A percentile compares a stretch with the other conserved stretches of the same genome.
These are phyloP conservation scores for Drosophila nigromelanica DNA, from an alignment of 1,140 invertebrate genomes.

Conservation along the genomic window DNA sequence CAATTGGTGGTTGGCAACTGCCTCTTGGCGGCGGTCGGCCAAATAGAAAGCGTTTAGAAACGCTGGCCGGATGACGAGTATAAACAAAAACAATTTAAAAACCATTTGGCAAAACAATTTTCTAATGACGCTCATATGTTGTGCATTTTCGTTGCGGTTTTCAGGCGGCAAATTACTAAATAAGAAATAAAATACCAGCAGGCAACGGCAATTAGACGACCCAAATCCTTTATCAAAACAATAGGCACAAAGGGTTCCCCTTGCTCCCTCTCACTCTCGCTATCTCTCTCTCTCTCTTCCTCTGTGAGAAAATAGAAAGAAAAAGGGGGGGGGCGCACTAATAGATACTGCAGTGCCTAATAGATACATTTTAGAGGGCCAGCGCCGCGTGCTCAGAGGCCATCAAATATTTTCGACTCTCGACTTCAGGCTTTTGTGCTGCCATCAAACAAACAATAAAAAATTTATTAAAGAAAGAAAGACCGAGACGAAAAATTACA, in stretches of 20 bases:
- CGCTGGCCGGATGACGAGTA: slow-evolving; percentile 54
- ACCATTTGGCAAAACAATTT: slow-evolving; percentile 82
- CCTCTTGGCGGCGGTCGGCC: not conserved
- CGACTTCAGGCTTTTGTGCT: slow-evolving; percentile 21
- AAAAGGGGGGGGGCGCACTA: slow-evolving; percentile 65
- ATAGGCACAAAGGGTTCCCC: slow-evolving; percentile 52
- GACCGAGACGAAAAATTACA: slow-evolving; percentile 35
- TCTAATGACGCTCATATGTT: slow-evolving; percentile 78
- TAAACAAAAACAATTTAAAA: slow-evolving; percentile 79
- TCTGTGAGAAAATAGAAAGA: slow-evolving; percentile 34
- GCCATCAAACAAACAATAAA: slow-evolving; percentile 80
- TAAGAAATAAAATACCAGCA: slow-evolving; percentile 12
- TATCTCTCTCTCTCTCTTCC: not conserved
- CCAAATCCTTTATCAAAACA: slow-evolving; percentile 48
- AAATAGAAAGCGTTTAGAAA: slow-evolving; percentile 66
- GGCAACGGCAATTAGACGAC: slow-evolving; percentile 35
- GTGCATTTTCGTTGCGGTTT: slow-evolving; percentile 79
- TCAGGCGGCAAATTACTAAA: slow-evolving; percentile 54
- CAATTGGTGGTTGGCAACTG: slow-evolving; percentile 14
- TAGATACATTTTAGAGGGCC: slow-evolving; percentile 76
- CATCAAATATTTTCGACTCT: slow-evolving; percentile 58
- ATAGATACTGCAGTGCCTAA: slow-evolving; percentile 63
- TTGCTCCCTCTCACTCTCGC: not conserved
- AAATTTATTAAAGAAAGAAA: slow-evolving; percentile 79
- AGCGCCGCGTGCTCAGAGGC: slow-evolving; percentile 68